Evolutionary conservation across 2,888 invertebrate genomes (phyloP), one percentile per base, ranked within the genome.

Genomic region (Meiosimyza platycephala): DNA sequence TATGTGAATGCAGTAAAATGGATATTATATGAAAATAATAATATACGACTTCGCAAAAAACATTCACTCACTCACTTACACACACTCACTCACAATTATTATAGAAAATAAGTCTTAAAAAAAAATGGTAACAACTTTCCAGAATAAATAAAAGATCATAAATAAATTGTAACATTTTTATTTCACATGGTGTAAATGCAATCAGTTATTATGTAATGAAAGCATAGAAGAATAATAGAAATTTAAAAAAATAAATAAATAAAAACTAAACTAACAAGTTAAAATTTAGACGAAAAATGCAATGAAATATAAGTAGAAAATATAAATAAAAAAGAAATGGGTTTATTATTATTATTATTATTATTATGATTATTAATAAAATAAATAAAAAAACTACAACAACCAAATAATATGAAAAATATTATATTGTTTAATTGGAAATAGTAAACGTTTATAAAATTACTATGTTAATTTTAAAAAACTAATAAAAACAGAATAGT

Each of bases 151-250:
- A 28, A 28, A 28, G 40, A 40, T 7, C 6, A 40, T 40, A 40
- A 40, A 40, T 40, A 40, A 40, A 40, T 40, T 40, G 40, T 40
- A 40, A 40, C 40, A 40, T 62, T 62, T 50, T 70, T 47, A 63
- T 70, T 63, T 70, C 47, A 54, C 47, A 63, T 63, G 70, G 33
- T 70, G 70, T 70, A 70, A 70, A 70, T 70, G 70, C 70, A 70
- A 70, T 70, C 70, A 62, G 52, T 50, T 69, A 69, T 16, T 69
- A 22, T 62, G 33, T 69, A 69, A 52, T 55, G 15, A 63, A 64
- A 28, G 22, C 50, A 64, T 64, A 64, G 51, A 51, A 51, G 13
- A 48, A 9, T 40, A 40, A 40, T 40, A 40, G 40, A 40, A 40
- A 40, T 40, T n/a, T 40, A 40, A 40, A 40, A 40, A 33, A 47